These are phyloP conservation scores for Pseudeuparius sepicola DNA, from an alignment of 2,888 invertebrate species.

Conservation along the genomic window DNA sequence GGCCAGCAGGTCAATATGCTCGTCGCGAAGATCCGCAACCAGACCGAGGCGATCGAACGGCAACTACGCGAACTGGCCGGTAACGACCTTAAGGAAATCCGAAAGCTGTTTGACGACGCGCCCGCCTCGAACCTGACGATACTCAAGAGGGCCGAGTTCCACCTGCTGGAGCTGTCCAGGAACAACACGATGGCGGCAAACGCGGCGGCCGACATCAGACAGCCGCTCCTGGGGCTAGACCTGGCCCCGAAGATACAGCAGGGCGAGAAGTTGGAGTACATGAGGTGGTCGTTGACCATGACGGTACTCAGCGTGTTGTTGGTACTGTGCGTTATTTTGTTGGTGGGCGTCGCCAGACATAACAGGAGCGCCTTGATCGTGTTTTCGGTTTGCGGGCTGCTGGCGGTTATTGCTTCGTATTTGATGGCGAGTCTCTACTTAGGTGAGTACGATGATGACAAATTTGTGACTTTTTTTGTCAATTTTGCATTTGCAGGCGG, in stretches of 20 bases:
- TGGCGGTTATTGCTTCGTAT: slow-evolving; percentile 85
- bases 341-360: slow-evolving; percentile 82
- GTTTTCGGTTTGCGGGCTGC: slow-evolving; percentile 76
- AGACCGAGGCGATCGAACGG: slow-evolving; percentile 67
- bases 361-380: slow-evolving; percentile 82
- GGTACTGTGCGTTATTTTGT: slow-evolving; percentile 76
- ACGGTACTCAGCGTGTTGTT: slow-evolving; percentile 76
- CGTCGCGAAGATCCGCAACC: slow-evolving; percentile 70
- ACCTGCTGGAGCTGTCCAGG: slow-evolving; percentile 58
- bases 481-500: no score
- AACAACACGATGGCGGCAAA: slow-evolving; percentile 68
- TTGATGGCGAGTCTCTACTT: slow-evolving; percentile 79
- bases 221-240: slow-evolving; percentile 53
- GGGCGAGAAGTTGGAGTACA: slow-evolving; percentile 61
- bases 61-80: slow-evolving; percentile 49
- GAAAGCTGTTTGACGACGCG: slow-evolving; percentile 70
- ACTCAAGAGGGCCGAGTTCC: slow-evolving; percentile 57
- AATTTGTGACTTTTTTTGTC: no score
- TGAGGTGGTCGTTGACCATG: slow-evolving; percentile 83
- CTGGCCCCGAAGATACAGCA: slow-evolving; percentile 50
- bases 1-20: slow-evolving; percentile 68
- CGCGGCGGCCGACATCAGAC: slow-evolving; percentile 65
- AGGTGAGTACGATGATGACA: slow-evolving; percentile 12
- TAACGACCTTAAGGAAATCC: slow-evolving; percentile 57
- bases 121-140: slow-evolving; percentile 72